These are phyloP conservation scores for Ochotona princeps DNA, from an alignment of 2,113 vertebrate species.

Conservation along the genomic window DNA sequence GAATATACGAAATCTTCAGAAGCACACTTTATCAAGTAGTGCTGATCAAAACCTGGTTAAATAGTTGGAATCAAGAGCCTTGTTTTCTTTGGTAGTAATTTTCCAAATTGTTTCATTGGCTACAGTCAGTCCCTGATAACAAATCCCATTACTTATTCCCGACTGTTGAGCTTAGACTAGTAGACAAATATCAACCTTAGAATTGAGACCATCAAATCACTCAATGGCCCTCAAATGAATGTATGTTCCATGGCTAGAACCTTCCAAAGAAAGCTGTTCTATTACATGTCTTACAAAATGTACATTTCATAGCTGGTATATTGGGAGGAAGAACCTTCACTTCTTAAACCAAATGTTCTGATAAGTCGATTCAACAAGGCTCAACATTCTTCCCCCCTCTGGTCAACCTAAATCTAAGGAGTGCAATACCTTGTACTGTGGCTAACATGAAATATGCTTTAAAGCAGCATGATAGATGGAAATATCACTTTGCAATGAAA, in stretches of 20 bases:
- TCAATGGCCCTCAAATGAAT: not conserved
- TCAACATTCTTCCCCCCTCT: not conserved
- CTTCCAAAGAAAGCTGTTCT: not conserved
- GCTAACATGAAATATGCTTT: constrained; percentile 21
- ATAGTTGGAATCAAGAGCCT: not conserved
- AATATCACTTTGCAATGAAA: constrained; percentile 13
- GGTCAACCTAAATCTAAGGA: not conserved
- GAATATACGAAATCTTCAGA: not conserved
- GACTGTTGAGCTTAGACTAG: too few species aligned
- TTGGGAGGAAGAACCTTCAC: not conserved
- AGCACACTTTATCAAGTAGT: not conserved
- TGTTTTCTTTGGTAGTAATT: not conserved
- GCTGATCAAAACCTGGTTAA: not conserved
- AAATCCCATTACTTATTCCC: not conserved
- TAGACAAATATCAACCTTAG: not conserved
- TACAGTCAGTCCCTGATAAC: not conserved
- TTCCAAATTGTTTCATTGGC: too few species aligned
- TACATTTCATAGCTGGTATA: not conserved
- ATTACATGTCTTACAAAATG: not conserved
- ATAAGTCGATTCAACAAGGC: not conserved
- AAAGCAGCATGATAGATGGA: not conserved
- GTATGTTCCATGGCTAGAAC: not conserved
- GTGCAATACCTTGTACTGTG: not conserved
- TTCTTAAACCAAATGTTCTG: not conserved
- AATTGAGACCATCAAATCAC: not conserved